Evolutionary conservation across 1,140 invertebrate genomes (phyloP), one percentile per base, ranked within the genome.

Genomic region (Contarinia nasturtii): DNA sequence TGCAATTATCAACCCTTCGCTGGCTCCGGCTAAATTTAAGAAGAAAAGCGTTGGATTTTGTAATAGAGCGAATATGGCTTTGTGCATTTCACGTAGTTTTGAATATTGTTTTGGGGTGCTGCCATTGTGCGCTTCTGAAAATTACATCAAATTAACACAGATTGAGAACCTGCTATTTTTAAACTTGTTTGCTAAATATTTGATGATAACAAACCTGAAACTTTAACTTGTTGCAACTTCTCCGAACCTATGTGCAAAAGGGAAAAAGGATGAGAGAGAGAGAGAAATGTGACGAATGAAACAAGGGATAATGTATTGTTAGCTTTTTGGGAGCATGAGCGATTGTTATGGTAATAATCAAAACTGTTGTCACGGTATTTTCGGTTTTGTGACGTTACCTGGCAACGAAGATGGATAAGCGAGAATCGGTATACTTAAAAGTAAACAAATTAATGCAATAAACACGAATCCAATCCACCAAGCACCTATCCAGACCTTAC

Each of bases 391-490:
- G n/a, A n/a, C n/a, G n/a, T n/a, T 36, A 79, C 76, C 79, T 49
- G 80, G 81, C 50, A 86, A 57, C 48, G 73, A 69, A 50, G 73
- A 66, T 0, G 83, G 83, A 58, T 82, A 85, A 0, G 74, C 76
- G 44, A 82, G 64, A 4, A 87, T 65, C 7, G 82, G 82, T 46
- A 85, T 57, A 0, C 80, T 72, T 3, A 85, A 70, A 0, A 80
- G 53, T 12, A 84, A 61, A 53, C 79, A 79, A 11, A 80, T 57
- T 1, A 75, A 14, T 0, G 76, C 79, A 0, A 76, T 74, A 0
- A 80, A 64, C 4, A 86, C 61, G 56, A 86, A 88, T 5, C 84
- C 83, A 27, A 87, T 68, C 85, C 85, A 89, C 85, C 85, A 89
- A 20, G 82, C 83, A 8, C 85, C 85, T 40, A 89, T 76, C 84